Percentiles rank a stretch among this genome's conserved stretches.
phyloP scores from a whole-genome alignment of 2,888 invertebrate genomes.

The Operophtera brumata region DNA sequence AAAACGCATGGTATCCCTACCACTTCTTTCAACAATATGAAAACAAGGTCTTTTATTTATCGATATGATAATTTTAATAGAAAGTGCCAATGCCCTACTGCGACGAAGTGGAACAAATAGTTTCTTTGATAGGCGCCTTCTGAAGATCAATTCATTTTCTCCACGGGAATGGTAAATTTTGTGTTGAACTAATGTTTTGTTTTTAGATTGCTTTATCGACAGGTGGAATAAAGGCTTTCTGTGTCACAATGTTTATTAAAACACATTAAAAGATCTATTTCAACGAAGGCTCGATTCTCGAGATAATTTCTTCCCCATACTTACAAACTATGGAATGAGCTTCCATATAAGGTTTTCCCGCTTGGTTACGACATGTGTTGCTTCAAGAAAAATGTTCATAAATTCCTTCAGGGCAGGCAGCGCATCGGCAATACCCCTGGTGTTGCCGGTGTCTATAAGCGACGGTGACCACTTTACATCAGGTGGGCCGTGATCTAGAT shows the following conservation, averaged over 20 bases:
- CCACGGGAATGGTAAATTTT: constrained; percentile 17
- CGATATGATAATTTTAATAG: constrained; percentile 75
- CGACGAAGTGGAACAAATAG: constrained; percentile 75
- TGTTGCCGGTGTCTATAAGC: no score
- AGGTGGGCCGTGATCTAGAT: no score
- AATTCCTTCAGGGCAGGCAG: no score
- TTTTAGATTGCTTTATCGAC: constrained; percentile 15
- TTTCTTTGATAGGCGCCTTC: constrained; percentile 51
- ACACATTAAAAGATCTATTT: not conserved
- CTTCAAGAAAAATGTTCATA: no score
- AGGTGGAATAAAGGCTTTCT: constrained; percentile 13
- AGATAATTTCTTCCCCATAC: no score
- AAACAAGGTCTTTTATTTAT: constrained; percentile 57
- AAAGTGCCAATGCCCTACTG: constrained; percentile 75
- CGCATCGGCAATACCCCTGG: no score
- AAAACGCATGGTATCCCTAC: constrained; percentile 38
- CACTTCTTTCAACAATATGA: constrained; percentile 38
- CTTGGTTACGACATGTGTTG: no score
- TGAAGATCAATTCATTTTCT: constrained; percentile 59
- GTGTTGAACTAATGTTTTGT: constrained; percentile 22
- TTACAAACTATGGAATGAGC: no score
- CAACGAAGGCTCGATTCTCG: not conserved
- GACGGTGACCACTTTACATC: no score
- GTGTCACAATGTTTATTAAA: no score
- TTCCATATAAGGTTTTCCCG: no score